phyloP scores from a whole-genome alignment of 2,888 invertebrate species.

The Hirtodrosophila histrioides region DNA sequence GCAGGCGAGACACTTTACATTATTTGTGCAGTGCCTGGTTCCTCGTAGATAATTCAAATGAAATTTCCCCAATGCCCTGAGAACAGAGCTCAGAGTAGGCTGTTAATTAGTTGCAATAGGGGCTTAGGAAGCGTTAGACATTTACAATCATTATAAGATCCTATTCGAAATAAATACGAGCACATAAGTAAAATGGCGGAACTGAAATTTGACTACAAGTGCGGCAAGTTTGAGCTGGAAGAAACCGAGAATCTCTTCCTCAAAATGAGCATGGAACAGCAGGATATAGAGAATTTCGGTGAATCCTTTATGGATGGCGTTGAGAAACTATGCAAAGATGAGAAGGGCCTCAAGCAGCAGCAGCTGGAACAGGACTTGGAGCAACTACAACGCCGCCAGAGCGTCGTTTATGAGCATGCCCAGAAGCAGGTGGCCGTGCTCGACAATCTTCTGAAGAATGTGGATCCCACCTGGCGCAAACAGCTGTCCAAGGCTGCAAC shows the following conservation, averaged over 20 bases:
- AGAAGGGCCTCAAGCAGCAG: neutral
- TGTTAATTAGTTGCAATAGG: constrained; percentile 23
- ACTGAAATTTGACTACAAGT: constrained; percentile 20
- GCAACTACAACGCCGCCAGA: constrained; percentile 23
- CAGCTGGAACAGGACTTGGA: constrained; percentile 9
- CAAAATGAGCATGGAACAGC: neutral
- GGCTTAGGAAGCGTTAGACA: neutral
- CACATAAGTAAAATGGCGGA: constrained; percentile 43
- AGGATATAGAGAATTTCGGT: neutral
- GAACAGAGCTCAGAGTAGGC: constrained; percentile 50
- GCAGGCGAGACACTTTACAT: constrained; percentile 29
- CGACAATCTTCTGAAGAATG: constrained; percentile 15
- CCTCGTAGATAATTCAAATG: constrained; percentile 29
- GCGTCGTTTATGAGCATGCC: constrained; percentile 22
- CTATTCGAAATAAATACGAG: neutral
- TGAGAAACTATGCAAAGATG: neutral
- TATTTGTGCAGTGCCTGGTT: constrained; percentile 10
- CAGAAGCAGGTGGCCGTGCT: constrained; percentile 27
- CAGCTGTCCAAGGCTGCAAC: neutral
- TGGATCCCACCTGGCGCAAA: constrained; percentile 16
- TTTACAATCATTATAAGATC: neutral
- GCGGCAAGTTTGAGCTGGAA: neutral
- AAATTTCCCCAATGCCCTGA: constrained; percentile 24
- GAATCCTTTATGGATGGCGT: neutral
- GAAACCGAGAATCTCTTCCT: constrained; percentile 10